phyloP scores from a whole-genome alignment of 2,888 invertebrate species.

The Platycnemis pennipes region DNA sequence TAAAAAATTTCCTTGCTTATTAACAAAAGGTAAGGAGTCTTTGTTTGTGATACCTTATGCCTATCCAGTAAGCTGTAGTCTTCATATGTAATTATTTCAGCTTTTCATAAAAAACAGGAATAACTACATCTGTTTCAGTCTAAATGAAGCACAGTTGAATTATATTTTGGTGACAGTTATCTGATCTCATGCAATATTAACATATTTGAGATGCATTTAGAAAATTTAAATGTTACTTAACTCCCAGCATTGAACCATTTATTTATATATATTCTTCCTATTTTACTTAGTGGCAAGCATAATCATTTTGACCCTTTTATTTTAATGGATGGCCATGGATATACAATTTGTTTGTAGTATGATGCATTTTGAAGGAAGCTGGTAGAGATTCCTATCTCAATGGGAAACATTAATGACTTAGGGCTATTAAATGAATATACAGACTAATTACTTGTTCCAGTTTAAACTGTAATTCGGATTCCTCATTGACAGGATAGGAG shows the following conservation, averaged over 20 bases:
- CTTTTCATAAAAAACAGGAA: background rate
- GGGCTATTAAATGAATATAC: conserved; percentile 46
- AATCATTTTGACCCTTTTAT: background rate
- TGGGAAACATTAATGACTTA: conserved; percentile 58
- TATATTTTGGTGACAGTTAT: background rate
- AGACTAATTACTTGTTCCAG: conserved; percentile 54
- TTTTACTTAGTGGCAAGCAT: background rate
- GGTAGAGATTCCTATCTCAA: conserved; percentile 33
- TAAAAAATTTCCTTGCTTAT: conserved; percentile 44
- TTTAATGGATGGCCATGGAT: background rate
- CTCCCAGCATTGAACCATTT: background rate
- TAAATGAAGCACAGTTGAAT: background rate
- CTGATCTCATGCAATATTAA: background rate
- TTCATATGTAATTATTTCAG: background rate
- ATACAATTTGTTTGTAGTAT: conserved; percentile 26
- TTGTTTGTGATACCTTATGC: conserved; percentile 51
- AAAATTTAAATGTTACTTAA: conserved; percentile 36
- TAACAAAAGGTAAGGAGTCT: conserved; percentile 37
- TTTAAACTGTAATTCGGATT: conserved; percentile 39
- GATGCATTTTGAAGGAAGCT: conserved; percentile 29
- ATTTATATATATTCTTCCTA: background rate
- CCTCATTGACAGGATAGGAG: conserved; percentile 30
- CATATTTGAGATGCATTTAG: background rate
- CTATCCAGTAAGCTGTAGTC: conserved; percentile 7
- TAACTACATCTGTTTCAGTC: background rate